Conservation (phyloP, 2,888 invertebrate genomes). For the Watsonalla cultraria region DNA sequence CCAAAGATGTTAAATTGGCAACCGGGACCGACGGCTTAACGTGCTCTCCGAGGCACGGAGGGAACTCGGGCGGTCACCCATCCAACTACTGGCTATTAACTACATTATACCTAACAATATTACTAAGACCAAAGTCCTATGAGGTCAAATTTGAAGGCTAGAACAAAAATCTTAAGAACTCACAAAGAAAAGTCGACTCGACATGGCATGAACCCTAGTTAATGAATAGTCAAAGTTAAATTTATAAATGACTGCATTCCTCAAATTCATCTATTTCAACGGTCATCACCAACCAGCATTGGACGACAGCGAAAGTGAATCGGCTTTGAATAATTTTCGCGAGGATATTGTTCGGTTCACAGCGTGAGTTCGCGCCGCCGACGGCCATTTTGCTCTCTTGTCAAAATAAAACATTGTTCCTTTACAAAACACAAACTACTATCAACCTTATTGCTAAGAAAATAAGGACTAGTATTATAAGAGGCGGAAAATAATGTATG, state of each 20-base stretch:
- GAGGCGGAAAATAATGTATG: conserved; percentile 7
- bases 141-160: too few relatives aligned
- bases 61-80: too few relatives aligned
- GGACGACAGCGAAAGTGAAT: conserved; percentile 61
- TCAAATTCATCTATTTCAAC: conserved; percentile 30
- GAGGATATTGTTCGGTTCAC: conserved; percentile 71
- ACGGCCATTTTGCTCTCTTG: conserved; percentile 15
- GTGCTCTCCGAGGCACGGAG: too few relatives aligned
- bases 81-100: too few relatives aligned
- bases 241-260: conserved; percentile 24
- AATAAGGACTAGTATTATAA: background rate
- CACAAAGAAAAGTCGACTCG: background rate
- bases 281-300: conserved; percentile 33
- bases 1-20: too few relatives aligned
- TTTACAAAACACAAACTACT: conserved; percentile 15
- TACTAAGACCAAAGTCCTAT: too few relatives aligned
- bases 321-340: conserved; percentile 67
- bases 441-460: conserved; percentile 14
- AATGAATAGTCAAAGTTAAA: conserved; percentile 18
- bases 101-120: too few relatives aligned
- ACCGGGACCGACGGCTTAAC: too few relatives aligned
- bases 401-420: conserved; percentile 12
- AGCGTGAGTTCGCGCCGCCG: conserved; percentile 40
- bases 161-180: too few relatives aligned
- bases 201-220: conserved; percentile 15